phyloP scores from a whole-genome alignment of 1,140 invertebrate species.

The Plodia interpunctella region DNA sequence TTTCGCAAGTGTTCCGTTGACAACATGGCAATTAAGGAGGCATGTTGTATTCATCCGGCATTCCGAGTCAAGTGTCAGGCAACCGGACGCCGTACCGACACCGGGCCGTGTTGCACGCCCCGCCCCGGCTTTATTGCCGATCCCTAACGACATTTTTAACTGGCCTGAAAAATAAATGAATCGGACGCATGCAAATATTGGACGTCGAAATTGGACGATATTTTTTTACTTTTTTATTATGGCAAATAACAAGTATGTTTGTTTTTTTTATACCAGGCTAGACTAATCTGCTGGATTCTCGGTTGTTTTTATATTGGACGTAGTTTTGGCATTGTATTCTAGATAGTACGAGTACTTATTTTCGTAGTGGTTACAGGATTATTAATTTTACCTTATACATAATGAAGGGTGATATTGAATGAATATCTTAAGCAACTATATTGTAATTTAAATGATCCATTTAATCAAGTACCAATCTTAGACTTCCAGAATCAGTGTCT shows the following conservation, averaged over 20 bases:
- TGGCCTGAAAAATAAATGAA: slow-evolving; percentile 2
- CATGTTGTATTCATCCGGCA: not conserved
- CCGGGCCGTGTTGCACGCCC: not conserved
- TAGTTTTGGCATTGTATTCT: too few species aligned
- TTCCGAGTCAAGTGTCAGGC: not conserved
- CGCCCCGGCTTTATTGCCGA: not conserved
- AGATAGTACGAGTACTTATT: too few species aligned
- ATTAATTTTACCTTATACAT: too few species aligned
- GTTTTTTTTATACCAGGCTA: not conserved
- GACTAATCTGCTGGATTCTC: too few species aligned
- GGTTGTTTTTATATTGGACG: too few species aligned
- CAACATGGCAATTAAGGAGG: not conserved
- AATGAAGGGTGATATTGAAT: too few species aligned
- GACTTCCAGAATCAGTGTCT: slow-evolving; percentile 1
- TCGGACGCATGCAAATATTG: slow-evolving; percentile 4
- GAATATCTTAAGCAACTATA: too few species aligned
- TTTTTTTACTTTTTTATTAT: not conserved
- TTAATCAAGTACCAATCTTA: not conserved
- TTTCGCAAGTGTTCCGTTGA: not conserved
- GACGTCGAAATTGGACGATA: not conserved
- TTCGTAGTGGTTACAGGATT: too few species aligned
- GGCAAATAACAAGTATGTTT: not conserved
- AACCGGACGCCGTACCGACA: not conserved
- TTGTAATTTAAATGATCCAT: too few species aligned
- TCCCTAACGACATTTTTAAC: slow-evolving; percentile 2